A percentile compares a stretch with the other conserved stretches of the same genome.
These are phyloP conservation scores for Clarias gariepinus DNA, from an alignment of 2,113 vertebrate species.

Conservation along the genomic window DNA sequence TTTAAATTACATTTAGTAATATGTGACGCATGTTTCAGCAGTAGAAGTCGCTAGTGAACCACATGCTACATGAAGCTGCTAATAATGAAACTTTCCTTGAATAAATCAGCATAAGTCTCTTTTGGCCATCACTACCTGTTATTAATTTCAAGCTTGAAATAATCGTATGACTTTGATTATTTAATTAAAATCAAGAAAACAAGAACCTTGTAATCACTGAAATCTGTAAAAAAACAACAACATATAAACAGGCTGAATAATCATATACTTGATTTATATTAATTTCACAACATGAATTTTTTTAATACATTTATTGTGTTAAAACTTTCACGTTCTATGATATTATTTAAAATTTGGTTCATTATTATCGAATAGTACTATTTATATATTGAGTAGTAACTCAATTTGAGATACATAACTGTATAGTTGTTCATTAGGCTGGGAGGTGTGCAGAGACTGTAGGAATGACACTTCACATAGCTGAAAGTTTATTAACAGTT, in stretches of 20 bases:
- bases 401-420: background rate
- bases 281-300: background rate
- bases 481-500: slow-evolving; percentile 1
- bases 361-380: too few species aligned
- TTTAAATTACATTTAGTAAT: too few species aligned
- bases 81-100: too few species aligned
- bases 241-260: background rate
- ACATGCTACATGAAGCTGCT: too few species aligned
- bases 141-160: background rate
- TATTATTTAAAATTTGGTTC: background rate
- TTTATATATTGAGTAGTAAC: background rate
- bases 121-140: background rate
- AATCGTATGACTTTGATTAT: background rate
- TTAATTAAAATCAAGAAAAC: background rate
- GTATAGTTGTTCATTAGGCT: background rate
- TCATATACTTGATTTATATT: background rate
- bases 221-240: background rate
- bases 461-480: background rate
- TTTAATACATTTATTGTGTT: too few species aligned
- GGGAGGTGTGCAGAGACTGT: background rate
- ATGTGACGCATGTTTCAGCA: too few species aligned
- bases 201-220: background rate
- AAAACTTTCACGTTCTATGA: background rate
- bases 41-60: too few species aligned
- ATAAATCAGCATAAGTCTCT: too few species aligned